A percentile compares a stretch with the other conserved stretches of the same genome.
These are phyloP conservation scores for Gymnoscelis rufifasciata DNA, from an alignment of 2,888 invertebrate species.

Conservation along the genomic window DNA sequence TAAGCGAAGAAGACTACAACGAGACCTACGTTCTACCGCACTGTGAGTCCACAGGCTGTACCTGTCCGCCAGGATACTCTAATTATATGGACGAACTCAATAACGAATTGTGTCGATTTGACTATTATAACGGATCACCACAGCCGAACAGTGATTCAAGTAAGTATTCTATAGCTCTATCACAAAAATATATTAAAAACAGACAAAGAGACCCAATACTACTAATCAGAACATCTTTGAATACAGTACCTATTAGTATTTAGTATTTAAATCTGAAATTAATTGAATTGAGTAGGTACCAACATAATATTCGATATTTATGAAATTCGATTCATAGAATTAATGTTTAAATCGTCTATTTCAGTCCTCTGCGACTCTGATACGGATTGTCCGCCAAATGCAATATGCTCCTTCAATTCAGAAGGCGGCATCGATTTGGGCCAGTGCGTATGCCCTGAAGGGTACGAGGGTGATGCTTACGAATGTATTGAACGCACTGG, in stretches of 20 bases:
- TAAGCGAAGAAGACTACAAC: constrained; percentile 56
- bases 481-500: constrained; percentile 80
- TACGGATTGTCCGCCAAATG: constrained; percentile 89
- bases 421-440: constrained; percentile 51
- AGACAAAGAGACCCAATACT: no score
- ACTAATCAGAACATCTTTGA: no score
- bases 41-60: constrained; percentile 49
- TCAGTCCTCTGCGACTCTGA: constrained; percentile 86
- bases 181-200: no score
- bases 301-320: no score
- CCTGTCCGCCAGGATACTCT: constrained; percentile 58
- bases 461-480: constrained; percentile 90
- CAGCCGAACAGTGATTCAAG: constrained; percentile 33
- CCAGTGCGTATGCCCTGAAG: constrained; percentile 88
- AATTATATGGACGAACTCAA: constrained; percentile 49
- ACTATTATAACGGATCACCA: constrained; percentile 25
- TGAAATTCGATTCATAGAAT: no score
- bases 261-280: no score
- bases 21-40: constrained; percentile 55
- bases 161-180: constrained; percentile 46
- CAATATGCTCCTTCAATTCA: constrained; percentile 83
- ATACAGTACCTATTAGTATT: no score
- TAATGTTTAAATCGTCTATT: constrained; percentile 32
- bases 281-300: no score
- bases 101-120: constrained; percentile 55